Percentiles rank a stretch among this genome's conserved stretches.
Conservation (phyloP, 1,140 invertebrate genomes). For the Pantala flavescens region DNA sequence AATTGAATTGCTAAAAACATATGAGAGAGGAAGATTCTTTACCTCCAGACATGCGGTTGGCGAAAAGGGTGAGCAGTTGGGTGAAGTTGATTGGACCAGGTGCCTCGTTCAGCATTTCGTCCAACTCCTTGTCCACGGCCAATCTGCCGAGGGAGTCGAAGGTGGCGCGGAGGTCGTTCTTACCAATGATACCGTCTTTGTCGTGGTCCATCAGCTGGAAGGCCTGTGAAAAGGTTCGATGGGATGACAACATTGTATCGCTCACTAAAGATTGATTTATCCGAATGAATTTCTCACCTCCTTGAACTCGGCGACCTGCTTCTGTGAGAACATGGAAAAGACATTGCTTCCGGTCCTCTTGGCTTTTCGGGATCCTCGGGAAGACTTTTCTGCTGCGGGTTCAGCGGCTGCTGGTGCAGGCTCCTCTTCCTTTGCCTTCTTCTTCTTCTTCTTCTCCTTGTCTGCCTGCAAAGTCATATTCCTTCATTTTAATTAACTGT, state of each 20-base stretch:
- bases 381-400: slow-evolving; percentile 32
- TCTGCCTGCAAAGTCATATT: slow-evolving; percentile 49
- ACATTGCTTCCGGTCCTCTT: slow-evolving; percentile 86
- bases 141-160: slow-evolving; percentile 90
- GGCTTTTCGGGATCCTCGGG: slow-evolving; percentile 46
- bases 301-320: slow-evolving; percentile 92
- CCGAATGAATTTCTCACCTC: slow-evolving; percentile 55
- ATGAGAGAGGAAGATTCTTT: not conserved
- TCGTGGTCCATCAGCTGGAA: slow-evolving; percentile 98
- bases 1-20: no score
- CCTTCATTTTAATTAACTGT: no score
- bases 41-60: slow-evolving; percentile 67
- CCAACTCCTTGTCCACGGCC: slow-evolving; percentile 79
- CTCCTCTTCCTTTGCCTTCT: slow-evolving; percentile 64
- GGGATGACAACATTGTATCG: not conserved
- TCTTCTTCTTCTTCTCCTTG: slow-evolving; percentile 70
- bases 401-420: slow-evolving; percentile 48
- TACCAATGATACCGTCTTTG: slow-evolving; percentile 95
- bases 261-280: not conserved
- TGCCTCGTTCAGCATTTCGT: slow-evolving; percentile 82
- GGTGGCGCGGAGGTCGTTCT: slow-evolving; percentile 88
- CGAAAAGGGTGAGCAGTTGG: slow-evolving; percentile 84
- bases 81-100: slow-evolving; percentile 93
- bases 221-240: slow-evolving; percentile 54
- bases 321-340: slow-evolving; percentile 91